A percentile compares a stretch with the other conserved stretches of the same genome.
phyloP scores from a whole-genome alignment of 2,113 vertebrate species.

The Cynopterus brachyotis region DNA sequence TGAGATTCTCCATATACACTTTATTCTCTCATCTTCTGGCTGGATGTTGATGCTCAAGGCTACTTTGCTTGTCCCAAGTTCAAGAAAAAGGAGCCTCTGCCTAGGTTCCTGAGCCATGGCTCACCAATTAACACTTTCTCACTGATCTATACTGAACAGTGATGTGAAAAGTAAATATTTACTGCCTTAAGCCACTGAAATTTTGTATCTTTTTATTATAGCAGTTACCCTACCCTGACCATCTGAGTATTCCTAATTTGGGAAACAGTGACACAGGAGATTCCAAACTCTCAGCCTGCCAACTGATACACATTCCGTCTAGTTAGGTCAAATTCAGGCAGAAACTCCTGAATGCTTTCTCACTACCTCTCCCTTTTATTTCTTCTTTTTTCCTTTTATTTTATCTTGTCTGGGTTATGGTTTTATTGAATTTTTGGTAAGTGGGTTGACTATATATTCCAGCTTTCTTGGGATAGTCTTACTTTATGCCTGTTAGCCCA shows the following conservation, averaged over 20 bases:
- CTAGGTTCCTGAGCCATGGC: neutral
- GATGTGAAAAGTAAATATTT: neutral
- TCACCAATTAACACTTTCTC: neutral
- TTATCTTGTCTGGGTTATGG: neutral
- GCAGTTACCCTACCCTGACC: neutral
- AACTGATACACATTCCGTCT: neutral
- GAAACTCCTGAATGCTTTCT: neutral
- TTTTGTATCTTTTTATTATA: neutral
- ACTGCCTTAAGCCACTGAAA: neutral
- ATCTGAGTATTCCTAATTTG: neutral
- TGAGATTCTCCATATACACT: neutral
- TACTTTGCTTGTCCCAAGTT: neutral
- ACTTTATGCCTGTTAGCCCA: neutral
- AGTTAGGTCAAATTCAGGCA: neutral
- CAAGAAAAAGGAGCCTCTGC: neutral
- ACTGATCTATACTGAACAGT: neutral
- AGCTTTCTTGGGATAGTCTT: neutral
- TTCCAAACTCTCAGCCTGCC: neutral
- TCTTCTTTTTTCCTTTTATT: neutral
- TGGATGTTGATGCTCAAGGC: neutral
- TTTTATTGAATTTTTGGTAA: neutral
- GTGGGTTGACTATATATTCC: neutral
- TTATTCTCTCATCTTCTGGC: neutral
- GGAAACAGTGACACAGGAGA: neutral
- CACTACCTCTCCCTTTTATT: neutral